These are phyloP conservation scores for Naso thynnoides DNA, from an alignment of 2,797 vertebrate species.

Conservation along the genomic window DNA sequence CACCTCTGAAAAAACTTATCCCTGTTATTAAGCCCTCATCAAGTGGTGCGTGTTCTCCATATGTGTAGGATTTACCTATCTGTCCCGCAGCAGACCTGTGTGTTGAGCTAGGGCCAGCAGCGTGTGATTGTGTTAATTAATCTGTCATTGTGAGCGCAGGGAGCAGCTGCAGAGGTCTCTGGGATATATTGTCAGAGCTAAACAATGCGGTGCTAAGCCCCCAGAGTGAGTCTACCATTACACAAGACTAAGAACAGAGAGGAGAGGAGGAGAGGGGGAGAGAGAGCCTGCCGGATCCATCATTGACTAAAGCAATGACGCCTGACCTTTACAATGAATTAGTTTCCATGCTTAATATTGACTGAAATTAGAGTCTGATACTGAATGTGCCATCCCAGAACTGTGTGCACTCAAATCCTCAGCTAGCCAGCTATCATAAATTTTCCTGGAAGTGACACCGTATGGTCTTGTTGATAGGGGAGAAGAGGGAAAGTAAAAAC, in stretches of 20 bases:
- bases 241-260: constrained; percentile 90
- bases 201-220: constrained; percentile 97
- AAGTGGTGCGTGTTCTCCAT: constrained; percentile 86
- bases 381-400: constrained; percentile 88
- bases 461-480: constrained; percentile 71
- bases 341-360: constrained; percentile 94
- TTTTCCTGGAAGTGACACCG: constrained; percentile 77
- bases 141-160: constrained; percentile 97
- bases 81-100: constrained; percentile 95
- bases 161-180: constrained; percentile 97
- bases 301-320: constrained; percentile 94
- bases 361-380: constrained; percentile 94
- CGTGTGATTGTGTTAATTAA: constrained; percentile 99
- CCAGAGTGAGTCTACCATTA: constrained; percentile 95
- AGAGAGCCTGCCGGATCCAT: constrained; percentile 89
- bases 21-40: constrained; percentile 85
- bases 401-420: constrained; percentile 87
- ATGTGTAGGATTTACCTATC: constrained; percentile 99
- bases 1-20: constrained; percentile 76
- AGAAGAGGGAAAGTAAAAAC: constrained; percentile 87
- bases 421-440: constrained; percentile 76
- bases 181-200: constrained; percentile 97
- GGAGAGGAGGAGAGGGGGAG: constrained; percentile 64
- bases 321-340: constrained; percentile 96
- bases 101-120: constrained; percentile 96